Percentiles rank a stretch among this genome's conserved stretches.
Conservation (phyloP, 2,797 vertebrate species). For the Xerus rutilus region DNA sequence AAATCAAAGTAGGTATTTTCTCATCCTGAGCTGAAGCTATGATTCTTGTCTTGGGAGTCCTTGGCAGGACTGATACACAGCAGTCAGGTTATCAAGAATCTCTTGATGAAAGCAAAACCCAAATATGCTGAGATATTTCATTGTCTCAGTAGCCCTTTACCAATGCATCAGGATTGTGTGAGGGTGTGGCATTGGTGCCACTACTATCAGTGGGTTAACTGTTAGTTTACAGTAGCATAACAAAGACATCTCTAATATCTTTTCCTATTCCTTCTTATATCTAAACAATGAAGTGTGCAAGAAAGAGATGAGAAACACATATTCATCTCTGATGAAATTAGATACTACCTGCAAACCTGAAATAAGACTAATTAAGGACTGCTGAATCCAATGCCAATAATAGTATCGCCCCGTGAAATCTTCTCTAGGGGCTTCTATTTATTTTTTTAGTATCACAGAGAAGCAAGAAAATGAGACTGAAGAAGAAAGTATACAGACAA, state of each 20-base stretch:
- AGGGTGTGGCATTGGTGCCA: neutral
- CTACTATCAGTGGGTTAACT: neutral
- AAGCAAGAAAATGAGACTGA: neutral
- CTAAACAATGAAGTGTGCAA: conserved; percentile 3
- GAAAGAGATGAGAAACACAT: neutral
- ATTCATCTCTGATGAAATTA: neutral
- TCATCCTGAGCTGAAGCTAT: neutral
- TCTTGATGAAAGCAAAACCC: neutral
- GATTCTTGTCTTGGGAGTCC: neutral
- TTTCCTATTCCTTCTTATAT: neutral
- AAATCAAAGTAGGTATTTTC: neutral
- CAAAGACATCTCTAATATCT: neutral
- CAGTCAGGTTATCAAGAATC: neutral
- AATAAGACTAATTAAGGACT: neutral
- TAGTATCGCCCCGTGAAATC: neutral
- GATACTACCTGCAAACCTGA: neutral
- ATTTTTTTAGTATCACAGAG: neutral
- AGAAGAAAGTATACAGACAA: neutral
- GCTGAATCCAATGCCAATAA: neutral
- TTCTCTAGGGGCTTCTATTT: neutral
- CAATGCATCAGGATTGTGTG: neutral
- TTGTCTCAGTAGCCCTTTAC: neutral
- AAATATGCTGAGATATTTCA: neutral
- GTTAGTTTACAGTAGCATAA: neutral
- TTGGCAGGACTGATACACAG: neutral